phyloP scores from a whole-genome alignment of 1,140 invertebrate species.

The Homarus americanus region DNA sequence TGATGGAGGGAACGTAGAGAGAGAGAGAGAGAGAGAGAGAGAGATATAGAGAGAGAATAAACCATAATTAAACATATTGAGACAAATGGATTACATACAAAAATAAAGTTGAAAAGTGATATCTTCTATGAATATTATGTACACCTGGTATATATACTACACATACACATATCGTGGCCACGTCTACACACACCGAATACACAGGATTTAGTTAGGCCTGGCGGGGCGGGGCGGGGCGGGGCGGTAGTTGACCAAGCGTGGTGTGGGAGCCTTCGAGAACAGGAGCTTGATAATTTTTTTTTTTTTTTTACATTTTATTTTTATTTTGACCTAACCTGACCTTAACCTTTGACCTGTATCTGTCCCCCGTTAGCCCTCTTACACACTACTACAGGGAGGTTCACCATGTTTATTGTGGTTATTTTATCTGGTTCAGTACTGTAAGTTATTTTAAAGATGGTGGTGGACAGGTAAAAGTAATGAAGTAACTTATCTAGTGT shows the following conservation, averaged over 20 bases:
- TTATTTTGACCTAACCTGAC: too few relatives aligned
- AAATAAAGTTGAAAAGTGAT: not conserved
- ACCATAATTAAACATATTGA: not conserved
- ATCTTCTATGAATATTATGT: conserved; percentile 12
- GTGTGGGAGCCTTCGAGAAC: too few relatives aligned
- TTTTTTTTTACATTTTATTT: too few relatives aligned
- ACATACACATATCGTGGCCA: not conserved
- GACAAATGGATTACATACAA: not conserved
- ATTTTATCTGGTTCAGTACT: too few relatives aligned
- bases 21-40: not conserved
- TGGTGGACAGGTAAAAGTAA: too few relatives aligned
- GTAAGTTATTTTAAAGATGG: too few relatives aligned
- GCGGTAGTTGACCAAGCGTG: not conserved
- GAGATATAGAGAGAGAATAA: not conserved
- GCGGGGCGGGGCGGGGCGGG: not conserved
- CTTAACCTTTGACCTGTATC: too few relatives aligned
- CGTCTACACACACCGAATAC: conserved; percentile 3
- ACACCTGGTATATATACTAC: conserved; percentile 11
- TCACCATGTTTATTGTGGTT: too few relatives aligned
- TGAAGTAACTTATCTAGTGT: too few relatives aligned
- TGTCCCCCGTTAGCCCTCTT: too few relatives aligned
- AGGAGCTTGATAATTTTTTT: too few relatives aligned
- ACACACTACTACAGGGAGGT: too few relatives aligned
- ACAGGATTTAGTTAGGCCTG: not conserved
- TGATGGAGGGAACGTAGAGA: not conserved